phyloP scores from a whole-genome alignment of 64 coral and sea anemone genomes.

The Pocillopora verrucosa region DNA sequence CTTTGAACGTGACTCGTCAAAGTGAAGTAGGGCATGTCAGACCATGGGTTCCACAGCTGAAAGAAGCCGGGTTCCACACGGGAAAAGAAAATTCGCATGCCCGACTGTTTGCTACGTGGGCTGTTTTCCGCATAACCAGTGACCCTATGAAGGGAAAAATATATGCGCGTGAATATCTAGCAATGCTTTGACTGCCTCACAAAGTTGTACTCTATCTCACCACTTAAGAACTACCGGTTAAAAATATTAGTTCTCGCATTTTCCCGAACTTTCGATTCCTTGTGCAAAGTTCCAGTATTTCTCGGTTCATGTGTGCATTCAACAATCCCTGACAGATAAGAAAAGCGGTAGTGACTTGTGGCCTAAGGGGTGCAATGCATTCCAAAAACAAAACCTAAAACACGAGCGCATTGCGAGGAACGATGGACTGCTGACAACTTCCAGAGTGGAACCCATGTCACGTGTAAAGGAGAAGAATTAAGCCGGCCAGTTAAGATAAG shows the following conservation, averaged over 20 bases:
- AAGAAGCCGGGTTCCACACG: constrained; percentile 62
- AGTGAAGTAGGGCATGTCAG: constrained; percentile 79
- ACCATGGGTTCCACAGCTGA: constrained; percentile 89
- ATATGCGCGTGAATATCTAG: not conserved
- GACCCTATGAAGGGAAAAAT: constrained; percentile 65
- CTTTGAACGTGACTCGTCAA: constrained; percentile 47
- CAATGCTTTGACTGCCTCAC: not conserved
- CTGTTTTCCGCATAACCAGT: constrained; percentile 85
- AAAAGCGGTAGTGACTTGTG: no score
- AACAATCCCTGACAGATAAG: no score
- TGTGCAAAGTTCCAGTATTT: no score
- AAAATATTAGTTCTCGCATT: no score
- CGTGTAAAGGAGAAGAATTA: not conserved
- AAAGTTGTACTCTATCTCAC: not conserved
- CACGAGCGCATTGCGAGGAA: not conserved
- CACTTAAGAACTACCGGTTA: no score
- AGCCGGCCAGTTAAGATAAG: not conserved
- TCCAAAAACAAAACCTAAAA: not conserved
- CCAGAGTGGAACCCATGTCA: constrained; percentile 59
- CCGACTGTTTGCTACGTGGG: constrained; percentile 57
- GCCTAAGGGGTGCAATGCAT: not conserved
- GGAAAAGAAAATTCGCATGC: constrained; percentile 66
- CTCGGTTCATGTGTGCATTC: no score
- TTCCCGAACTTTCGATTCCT: no score
- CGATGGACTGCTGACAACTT: not conserved